phyloP scores from a whole-genome alignment of 1,140 invertebrate species.

The Lutraria rhynchaena region DNA sequence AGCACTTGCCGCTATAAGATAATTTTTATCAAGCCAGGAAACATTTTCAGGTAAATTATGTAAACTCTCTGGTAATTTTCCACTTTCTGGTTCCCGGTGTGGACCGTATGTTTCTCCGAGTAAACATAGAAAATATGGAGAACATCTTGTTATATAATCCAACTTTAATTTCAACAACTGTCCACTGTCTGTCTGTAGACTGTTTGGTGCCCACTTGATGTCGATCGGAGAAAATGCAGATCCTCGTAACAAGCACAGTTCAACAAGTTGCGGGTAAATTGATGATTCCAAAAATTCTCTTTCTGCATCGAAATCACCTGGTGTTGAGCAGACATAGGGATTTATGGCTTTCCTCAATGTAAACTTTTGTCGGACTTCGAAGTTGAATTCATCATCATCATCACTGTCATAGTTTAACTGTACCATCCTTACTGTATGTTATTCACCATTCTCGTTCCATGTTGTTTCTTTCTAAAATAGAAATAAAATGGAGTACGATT shows the following conservation, averaged over 20 bases:
- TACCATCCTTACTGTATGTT: slow-evolving; percentile 48
- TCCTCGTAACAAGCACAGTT: slow-evolving; percentile 70
- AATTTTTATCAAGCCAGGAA: slow-evolving; percentile 77
- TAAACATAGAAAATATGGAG: slow-evolving; percentile 79
- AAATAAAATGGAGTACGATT: no score
- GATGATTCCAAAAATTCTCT: slow-evolving; percentile 69
- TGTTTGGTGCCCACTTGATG: slow-evolving; percentile 71
- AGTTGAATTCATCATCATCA: slow-evolving; percentile 52
- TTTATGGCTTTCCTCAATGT: slow-evolving; percentile 71
- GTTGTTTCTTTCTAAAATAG: no score
- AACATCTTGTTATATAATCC: slow-evolving; percentile 72
- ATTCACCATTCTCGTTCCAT: no score
- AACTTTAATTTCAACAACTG: slow-evolving; percentile 72
- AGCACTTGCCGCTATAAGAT: slow-evolving; percentile 72
- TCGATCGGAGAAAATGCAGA: slow-evolving; percentile 75
- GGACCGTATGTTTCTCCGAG: slow-evolving; percentile 80
- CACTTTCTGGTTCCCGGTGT: slow-evolving; percentile 60
- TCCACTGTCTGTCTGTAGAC: slow-evolving; percentile 68
- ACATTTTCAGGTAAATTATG: slow-evolving; percentile 60
- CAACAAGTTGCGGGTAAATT: slow-evolving; percentile 74
- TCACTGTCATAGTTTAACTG: slow-evolving; percentile 50
- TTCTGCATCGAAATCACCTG: slow-evolving; percentile 76
- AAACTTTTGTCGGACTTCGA: slow-evolving; percentile 59
- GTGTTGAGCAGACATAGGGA: slow-evolving; percentile 79
- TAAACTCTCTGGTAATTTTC: slow-evolving; percentile 62